Base-by-base conservation (phyloP, 2,888 invertebrate genomes). In the Galerucella nymphaeae region DNA sequence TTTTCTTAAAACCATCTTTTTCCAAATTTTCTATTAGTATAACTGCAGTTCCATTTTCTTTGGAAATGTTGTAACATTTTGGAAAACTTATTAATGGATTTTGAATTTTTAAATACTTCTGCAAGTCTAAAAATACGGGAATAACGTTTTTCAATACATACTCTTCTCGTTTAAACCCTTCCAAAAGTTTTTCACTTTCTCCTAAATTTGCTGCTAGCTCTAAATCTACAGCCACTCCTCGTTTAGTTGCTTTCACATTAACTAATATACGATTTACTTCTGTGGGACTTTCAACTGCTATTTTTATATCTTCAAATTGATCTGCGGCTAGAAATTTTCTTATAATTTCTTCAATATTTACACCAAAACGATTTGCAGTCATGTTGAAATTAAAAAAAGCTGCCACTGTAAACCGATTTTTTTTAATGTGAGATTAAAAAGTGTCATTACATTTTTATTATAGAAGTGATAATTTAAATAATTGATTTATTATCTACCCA, bases 61-160 rank as follows among this genome's bases (percentile, higher is more conserved):
- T 41, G 2, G 42, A 41, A 10, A 5, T 16, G n/a, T 42, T 42
- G 42, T 45, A 62, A 18, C 42, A 62, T 45, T 62, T 62, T 16
- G 38, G 61, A 62, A 62, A 62, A 9, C 5, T 20, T 16, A 11
- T 38, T 41, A 62, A 16, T 6, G 41, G n/a, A 18, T 62, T 62
- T 11, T 62, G 16, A 2, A 62, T 62, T 11, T 18, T 42, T 10
- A 62, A 16, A 13, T 62, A 62, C 18, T 62, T 62, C 18, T 62
- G 61, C 18, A 62, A n/a, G 13, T 62, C 61, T 13, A 16, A 6
- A 18, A 62, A 62, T 18, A 62, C 2, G 9, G 61, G 61, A 18
- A 42, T 11, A 41, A 62, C 42, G 6, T 42, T 18, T 18, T 42
- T 62, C 6, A 62, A 62, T 18, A 62, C 16, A 41, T 62, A 62